Base-by-base conservation (phyloP, 1,140 invertebrate species). In the Drosophila albomicans region DNA sequence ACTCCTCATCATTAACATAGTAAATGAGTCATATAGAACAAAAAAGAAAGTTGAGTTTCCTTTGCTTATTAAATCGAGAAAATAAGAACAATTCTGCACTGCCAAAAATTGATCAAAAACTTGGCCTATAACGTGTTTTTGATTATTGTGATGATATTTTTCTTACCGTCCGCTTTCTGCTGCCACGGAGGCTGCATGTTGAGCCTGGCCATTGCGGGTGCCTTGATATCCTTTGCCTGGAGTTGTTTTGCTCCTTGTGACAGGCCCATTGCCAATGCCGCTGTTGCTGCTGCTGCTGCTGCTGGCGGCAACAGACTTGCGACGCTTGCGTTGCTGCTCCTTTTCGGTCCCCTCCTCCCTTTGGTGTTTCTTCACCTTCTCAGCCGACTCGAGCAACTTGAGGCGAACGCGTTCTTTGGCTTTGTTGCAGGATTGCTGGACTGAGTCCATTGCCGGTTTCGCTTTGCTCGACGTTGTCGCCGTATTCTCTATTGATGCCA, bases 351-450 rank as follows among this genome's bases (percentile, higher is more conserved):
- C 96, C 92, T 97, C 97, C 92, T 97, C 97, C 82, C 95, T 94
- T 5, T 97, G 94, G 93, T 89, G 97, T 93, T 93, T 98, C 97
- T 87, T 97, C 96, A 92, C 98, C 97, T 90, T 97, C 97, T 92
- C 97, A 95, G 79, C 94, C 93, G 75, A 95, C 92, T 98, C 97
- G 64, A 98, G 93, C 62, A 96, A 95, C 91, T 97, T 95, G 94
- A 98, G 96, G 92, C 97, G 95, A 93, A 98, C 97, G 92, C 99
- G 98, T 93, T 99, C 98, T 93, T 98, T 97, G 7, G 98, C 98
- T 94, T 98, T 96, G 91, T 98, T 98, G 91, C 97, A 97, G 92
- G 99, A 99, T 76, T 96, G 96, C 93, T 95, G 95, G 87, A 95
- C 95, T 91, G 94, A 95, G 73, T 95, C 95, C 94, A 95, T 97